A percentile compares a stretch with the other conserved stretches of the same genome.
phyloP scores from a whole-genome alignment of 1,140 invertebrate genomes.

The Microplitis demolitor region DNA sequence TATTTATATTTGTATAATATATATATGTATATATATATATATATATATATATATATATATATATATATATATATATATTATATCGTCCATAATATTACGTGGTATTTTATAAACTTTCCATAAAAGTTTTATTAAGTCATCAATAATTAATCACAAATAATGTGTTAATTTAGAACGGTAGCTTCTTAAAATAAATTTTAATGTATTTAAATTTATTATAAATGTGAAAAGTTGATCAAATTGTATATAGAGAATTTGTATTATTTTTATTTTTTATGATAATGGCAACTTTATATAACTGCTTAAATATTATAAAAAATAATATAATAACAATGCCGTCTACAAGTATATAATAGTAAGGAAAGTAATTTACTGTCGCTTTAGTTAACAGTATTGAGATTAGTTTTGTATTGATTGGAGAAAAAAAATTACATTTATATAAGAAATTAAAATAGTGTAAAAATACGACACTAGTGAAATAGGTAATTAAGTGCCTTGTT shows the following conservation, averaged over 20 bases:
- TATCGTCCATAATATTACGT: not conserved
- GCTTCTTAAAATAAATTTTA: too few species aligned
- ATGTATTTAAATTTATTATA: too few species aligned
- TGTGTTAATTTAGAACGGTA: not conserved
- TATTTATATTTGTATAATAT: too few species aligned
- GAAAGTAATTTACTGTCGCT: slow-evolving; percentile 5
- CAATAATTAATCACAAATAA: not conserved
- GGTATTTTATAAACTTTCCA: not conserved
- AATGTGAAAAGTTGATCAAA: not conserved
- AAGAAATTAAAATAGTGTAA: not conserved
- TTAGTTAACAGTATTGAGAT: slow-evolving; percentile 25
- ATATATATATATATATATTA: too few species aligned
- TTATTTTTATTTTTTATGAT: too few species aligned
- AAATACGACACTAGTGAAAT: not conserved
- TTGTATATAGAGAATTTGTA: not conserved
- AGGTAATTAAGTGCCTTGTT: not conserved
- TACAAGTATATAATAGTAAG: too few species aligned
- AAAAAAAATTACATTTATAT: not conserved
- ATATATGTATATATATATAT: too few species aligned
- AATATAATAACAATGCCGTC: too few species aligned
- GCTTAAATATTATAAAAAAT: not conserved
- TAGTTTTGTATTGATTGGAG: not conserved
- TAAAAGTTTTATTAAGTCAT: too few species aligned
- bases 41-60: too few species aligned
- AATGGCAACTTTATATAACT: not conserved